Conservation (phyloP, 1,140 invertebrate species). For the Drosophila murphyi region DNA sequence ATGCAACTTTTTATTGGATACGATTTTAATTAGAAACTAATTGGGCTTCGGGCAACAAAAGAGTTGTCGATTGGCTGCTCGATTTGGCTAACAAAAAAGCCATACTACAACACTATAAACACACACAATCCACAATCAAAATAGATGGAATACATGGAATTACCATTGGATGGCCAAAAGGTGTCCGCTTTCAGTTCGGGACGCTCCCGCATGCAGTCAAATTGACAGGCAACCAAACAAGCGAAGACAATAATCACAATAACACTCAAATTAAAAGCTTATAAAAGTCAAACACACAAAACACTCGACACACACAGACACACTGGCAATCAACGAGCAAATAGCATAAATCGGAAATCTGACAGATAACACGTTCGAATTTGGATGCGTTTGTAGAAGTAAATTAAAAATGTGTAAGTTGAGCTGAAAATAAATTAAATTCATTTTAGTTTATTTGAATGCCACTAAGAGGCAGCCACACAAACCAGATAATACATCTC, state of each 20-base stretch:
- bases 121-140: background rate
- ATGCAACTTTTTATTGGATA: conserved; percentile 42
- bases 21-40: conserved; percentile 75
- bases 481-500: conserved; percentile 26
- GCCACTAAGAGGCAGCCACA: conserved; percentile 19
- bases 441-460: conserved; percentile 57
- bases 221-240: conserved; percentile 48
- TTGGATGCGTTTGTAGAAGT: conserved; percentile 15
- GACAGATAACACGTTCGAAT: conserved; percentile 56
- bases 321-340: conserved; percentile 2
- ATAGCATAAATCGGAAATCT: conserved; percentile 52
- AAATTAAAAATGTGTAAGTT: conserved; percentile 50
- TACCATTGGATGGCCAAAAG: conserved; percentile 8
- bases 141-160: conserved; percentile 9
- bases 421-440: conserved; percentile 66
- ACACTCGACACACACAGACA: conserved; percentile 16
- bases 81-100: conserved; percentile 59
- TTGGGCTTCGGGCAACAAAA: conserved; percentile 47
- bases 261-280: conserved; percentile 79
- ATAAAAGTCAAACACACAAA: conserved; percentile 64
- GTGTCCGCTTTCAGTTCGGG: conserved; percentile 62
- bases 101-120: conserved; percentile 39
- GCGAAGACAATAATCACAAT: conserved; percentile 55
- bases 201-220: conserved; percentile 49
- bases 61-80: conserved; percentile 23